Evolutionary conservation across 64 coral and sea anemone genomes (phyloP), one percentile per base, ranked within the genome.

Genomic region (Stylophora pistillata): DNA sequence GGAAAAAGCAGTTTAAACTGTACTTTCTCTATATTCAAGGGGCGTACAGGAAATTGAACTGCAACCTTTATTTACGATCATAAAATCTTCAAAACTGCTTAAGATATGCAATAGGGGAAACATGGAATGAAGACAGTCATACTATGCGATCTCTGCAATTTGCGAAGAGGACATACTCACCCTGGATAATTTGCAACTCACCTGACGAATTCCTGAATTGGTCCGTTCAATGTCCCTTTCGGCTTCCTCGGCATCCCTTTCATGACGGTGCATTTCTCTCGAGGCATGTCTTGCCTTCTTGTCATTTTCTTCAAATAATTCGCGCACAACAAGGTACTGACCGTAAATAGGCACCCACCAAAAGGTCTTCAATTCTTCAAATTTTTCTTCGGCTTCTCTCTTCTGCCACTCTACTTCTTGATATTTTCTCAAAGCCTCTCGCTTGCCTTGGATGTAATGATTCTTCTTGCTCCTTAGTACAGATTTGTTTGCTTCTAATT

Each of bases 271-370:
- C 81, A 84, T 84, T 21, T 84, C 59, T 84, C 60, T 63, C 30
- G 0, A 70, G 17, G 81, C 81, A 13, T 41, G 15, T 26, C 4
- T 5, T 4, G 37, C 58, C 81, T 84, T 84, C 21, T 6, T 9
- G 10, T 4, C 3, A 30, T 66, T 84, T 15, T 34, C 14, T 37
- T 84, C 59, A 70, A 84, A 15, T 12, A 81, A 0, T 81, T 81
- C 78, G 15, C 60, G 31, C 15, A 84, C 10, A 41, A 14, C 58
- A 34, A 84, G 58, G 63, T 16, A 9, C 14, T 7, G 14, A 15
- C 80, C 80, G 53, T 47, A 33, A 73, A 86, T 14, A n/a, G 84
- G 84, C 16, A 86, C 69, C 84, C 84, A 86, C 41, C 66, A 86
- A 9, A 3, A 86, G 3, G 15, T 21, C 47, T 54, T 5, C 0